Conservation (phyloP, 53 echinoderm and acorn worm genomes). For the Echinometra lucunter region DNA sequence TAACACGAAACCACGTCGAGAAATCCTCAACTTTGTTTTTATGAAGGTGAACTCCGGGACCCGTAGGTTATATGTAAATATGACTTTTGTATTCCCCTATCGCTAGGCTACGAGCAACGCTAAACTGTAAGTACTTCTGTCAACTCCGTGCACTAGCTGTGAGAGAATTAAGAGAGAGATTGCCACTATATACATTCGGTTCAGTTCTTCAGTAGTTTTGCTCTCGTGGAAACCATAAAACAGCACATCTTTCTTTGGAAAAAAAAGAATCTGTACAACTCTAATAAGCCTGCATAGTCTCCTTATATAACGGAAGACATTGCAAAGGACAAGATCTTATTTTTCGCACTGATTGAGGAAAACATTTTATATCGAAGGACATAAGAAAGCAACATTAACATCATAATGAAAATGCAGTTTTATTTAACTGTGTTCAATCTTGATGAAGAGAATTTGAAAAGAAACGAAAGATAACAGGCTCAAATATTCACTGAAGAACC, state of each 20-base stretch:
- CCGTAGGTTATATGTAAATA: conserved; percentile 32
- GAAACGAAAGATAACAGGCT: no score
- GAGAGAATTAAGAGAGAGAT: neutral
- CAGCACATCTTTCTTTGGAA: neutral
- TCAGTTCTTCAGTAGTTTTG: neutral
- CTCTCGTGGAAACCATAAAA: neutral
- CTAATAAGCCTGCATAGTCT: neutral
- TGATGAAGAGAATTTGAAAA: no score
- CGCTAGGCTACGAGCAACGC: conserved; percentile 46
- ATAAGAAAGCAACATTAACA: no score
- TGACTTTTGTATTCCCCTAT: conserved; percentile 34
- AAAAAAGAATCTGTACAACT: neutral
- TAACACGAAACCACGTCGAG: conserved; percentile 5
- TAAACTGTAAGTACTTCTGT: conserved; percentile 7
- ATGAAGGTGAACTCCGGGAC: conserved; percentile 5
- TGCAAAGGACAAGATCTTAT: neutral
- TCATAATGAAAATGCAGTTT: no score
- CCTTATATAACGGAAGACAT: neutral
- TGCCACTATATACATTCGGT: neutral
- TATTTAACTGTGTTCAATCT: no score
- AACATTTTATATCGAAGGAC: neutral
- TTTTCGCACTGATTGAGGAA: neutral
- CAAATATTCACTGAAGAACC: no score
- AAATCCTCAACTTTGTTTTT: neutral
- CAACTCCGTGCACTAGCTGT: neutral